Percentiles rank a stretch among this genome's conserved stretches.
phyloP scores from a whole-genome alignment of 2,797 vertebrate genomes.

The Sebastes glaucus region DNA sequence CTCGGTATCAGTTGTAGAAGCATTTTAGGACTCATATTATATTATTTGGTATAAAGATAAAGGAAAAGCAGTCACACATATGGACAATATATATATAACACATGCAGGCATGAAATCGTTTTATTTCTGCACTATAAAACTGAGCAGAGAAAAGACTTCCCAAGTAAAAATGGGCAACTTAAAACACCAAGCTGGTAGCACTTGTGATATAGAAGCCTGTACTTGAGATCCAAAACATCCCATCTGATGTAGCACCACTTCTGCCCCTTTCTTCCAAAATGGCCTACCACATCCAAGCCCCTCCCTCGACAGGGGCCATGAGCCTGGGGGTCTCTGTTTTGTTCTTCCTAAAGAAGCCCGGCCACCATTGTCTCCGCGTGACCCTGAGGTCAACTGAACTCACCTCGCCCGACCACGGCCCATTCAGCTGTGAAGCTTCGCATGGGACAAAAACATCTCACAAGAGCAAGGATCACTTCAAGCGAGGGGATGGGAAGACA shows the following conservation, averaged over 20 bases:
- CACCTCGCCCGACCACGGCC: conserved; percentile 70
- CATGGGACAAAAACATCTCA: conserved; percentile 72
- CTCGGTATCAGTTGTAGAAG: conserved; percentile 12
- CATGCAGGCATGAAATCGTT: background rate
- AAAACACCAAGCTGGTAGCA: conserved; percentile 3
- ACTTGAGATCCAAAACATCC: conserved; percentile 59
- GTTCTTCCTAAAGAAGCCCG: conserved; percentile 75
- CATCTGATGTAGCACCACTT: conserved; percentile 36
- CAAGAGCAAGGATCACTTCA: conserved; percentile 55
- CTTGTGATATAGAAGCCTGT: conserved; percentile 19
- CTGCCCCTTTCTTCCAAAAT: conserved; percentile 60
- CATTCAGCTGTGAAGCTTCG: conserved; percentile 76
- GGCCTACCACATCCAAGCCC: conserved; percentile 65
- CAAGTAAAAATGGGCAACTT: background rate
- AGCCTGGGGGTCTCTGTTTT: conserved; percentile 76
- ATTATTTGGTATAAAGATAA: background rate
- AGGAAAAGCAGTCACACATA: background rate
- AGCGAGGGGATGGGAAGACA: conserved; percentile 54
- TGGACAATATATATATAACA: background rate
- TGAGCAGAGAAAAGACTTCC: background rate
- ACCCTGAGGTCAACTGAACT: conserved; percentile 79
- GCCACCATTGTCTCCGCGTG: conserved; percentile 75
- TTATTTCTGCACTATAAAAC: background rate
- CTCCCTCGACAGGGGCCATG: conserved; percentile 75
- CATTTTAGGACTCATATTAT: background rate